Conservation (phyloP, 2,888 invertebrate species). For the Drosophila neonasuta region DNA sequence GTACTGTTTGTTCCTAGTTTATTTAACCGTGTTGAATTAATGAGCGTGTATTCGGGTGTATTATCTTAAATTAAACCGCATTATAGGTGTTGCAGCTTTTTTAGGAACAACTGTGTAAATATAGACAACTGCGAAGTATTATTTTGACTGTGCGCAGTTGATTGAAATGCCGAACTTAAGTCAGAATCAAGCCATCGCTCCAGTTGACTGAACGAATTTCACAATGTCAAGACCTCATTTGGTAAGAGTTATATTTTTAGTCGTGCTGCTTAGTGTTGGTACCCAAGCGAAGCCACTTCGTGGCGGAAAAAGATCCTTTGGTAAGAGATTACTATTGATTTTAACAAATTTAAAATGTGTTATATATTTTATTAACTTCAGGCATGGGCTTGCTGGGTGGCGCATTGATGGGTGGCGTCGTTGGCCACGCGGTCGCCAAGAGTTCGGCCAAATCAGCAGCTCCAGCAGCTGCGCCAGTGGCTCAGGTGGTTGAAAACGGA, state of each 20-base stretch:
- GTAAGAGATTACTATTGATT: slow-evolving; percentile 28
- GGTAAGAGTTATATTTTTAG: slow-evolving; percentile 38
- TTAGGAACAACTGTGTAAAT: slow-evolving; percentile 54
- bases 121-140: slow-evolving; percentile 35
- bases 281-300: slow-evolving; percentile 46
- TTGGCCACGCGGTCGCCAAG: slow-evolving; percentile 48
- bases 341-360: no score
- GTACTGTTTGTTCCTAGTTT: slow-evolving; percentile 15
- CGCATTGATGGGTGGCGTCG: slow-evolving; percentile 50
- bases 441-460: slow-evolving; percentile 11
- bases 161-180: slow-evolving; percentile 25
- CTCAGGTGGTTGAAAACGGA: slow-evolving; percentile 54
- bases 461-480: slow-evolving; percentile 38
- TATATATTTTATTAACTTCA: neutral
- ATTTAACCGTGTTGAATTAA: slow-evolving; percentile 7
- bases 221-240: slow-evolving; percentile 46
- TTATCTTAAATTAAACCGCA: slow-evolving; percentile 47
- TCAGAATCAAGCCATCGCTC: slow-evolving; percentile 12
- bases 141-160: slow-evolving; percentile 41
- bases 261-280: slow-evolving; percentile 35
- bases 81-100: slow-evolving; percentile 17
- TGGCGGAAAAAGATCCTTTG: slow-evolving; percentile 58
- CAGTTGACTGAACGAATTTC: slow-evolving; percentile 12
- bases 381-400: slow-evolving; percentile 62
- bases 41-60: slow-evolving; percentile 23